Base-by-base conservation (phyloP, 2,113 vertebrate genomes). In the Indicator indicator region DNA sequence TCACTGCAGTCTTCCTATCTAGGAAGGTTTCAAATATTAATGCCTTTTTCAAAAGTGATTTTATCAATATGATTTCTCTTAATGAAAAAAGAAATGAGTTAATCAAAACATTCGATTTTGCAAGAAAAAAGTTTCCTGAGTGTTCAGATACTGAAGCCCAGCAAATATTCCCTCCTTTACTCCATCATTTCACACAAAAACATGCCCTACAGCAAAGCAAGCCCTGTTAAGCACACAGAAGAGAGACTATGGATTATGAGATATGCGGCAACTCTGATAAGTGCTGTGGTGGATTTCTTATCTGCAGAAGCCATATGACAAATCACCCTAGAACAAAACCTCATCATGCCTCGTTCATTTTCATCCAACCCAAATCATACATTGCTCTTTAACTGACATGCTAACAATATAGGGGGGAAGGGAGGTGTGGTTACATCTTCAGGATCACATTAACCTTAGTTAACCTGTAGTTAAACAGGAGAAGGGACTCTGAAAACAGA, bases 51-150 rank as follows among this genome's bases (percentile, higher is more conserved):
- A 70, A 68, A 70, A 75, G 33, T 15, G 6, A 55, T 76, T 74
- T 32, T 16, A 90, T 75, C 12, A 1, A 78, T 79, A 74, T 0
- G 1, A 40, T 79, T 78, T 52, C 19, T 89, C 28, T 23, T 63
- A 70, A 74, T 54, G 46, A 90, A 67, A 70, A 64, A 50, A 65
- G 67, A 89, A 91, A 56, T 46, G 1, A 70, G 44, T 81, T 95
- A 84, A 95, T 68, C 79, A 74, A 92, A 97, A 77, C 24, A 83
- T 78, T 92, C 64, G 56, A 30, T 85, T 84, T 54, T 58, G 32
- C 24, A 40, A 80, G 14, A 62, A 80, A 69, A 16, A 15, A 28
- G 4, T 19, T 72, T 90, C 81, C 38, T 40, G 52, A 78, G 6
- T n/a, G 18, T 79, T 92, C 27, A 17, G 12, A 12, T 80, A 59